Evolutionary conservation across 2,113 vertebrate species (phyloP), one percentile per base, ranked within the genome.

Genomic region (Epinephelus cyanopodus): DNA sequence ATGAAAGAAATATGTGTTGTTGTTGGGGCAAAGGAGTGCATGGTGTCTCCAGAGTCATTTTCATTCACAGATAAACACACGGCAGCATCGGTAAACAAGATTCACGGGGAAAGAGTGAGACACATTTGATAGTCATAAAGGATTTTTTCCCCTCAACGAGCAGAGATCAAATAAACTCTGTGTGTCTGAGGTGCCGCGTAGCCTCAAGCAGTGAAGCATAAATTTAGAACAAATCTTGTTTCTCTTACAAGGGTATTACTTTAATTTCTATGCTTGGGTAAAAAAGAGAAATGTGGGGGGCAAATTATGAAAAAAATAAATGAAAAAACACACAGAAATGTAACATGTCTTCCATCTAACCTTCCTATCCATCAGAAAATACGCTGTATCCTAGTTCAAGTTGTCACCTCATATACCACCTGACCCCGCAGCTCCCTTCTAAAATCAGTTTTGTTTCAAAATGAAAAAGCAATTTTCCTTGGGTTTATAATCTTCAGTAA

Each of bases 401-500:
- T 93, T 91, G 87, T 92, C 93, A 90, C 91, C 92, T 93, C 90
- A 92, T 79, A 90, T 88, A 93, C 93, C 94, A 95, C 94, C 95
- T 95, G 95, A 92, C 94, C 94, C 92, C 67, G 80, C 27, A 80
- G 89, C 94, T 92, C 87, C 82, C 90, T 87, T 91, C 84, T 85
- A 86, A 96, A 95, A 95, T 95, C 94, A 94, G 90, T 95, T 95
- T 94, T 94, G 92, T 94, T 95, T 95, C 90, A 78, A 93, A 93
- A 95, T 95, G 91, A 92, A 95, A 96, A 96, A 96, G 94, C 95
- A 96, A 96, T 95, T 95, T 96, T 96, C 94, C 93, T 95, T 95
- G 90, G 92, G 37, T 94, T 95, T 95, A 96, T 95, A 96, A 96
- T 95, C 96, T 95, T 94, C 89, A 77, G 92, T 95, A 96, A 96